These are phyloP conservation scores for Neosilurus mollespiculum DNA, from an alignment of 2,797 vertebrate genomes.

Conservation along the genomic window DNA sequence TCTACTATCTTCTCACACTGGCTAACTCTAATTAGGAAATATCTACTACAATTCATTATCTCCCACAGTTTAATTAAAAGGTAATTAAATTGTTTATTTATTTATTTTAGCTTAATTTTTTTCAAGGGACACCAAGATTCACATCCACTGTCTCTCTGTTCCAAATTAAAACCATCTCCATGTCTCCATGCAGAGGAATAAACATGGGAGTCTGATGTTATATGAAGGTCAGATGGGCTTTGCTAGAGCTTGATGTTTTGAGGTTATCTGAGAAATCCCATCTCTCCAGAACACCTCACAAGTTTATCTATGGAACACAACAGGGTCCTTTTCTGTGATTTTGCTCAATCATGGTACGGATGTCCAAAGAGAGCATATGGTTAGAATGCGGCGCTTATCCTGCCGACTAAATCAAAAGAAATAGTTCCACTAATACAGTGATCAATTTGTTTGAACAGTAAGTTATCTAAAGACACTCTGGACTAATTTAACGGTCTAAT, in stretches of 20 bases:
- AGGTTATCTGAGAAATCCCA: slow-evolving; percentile 10
- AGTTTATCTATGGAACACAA: slow-evolving; percentile 7
- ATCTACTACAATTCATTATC: background rate
- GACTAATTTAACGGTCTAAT: slow-evolving; percentile 35
- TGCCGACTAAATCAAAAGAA: background rate
- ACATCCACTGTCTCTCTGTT: background rate
- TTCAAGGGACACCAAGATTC: background rate
- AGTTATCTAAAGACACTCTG: background rate
- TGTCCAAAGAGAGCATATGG: background rate
- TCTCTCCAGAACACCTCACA: background rate
- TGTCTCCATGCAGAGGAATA: background rate
- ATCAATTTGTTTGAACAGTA: slow-evolving; percentile 28
- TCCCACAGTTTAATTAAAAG: background rate
- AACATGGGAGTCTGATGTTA: background rate
- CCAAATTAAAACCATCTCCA: background rate
- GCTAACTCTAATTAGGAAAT: background rate
- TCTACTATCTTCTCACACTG: background rate
- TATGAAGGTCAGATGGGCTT: slow-evolving; percentile 5
- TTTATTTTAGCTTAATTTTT: background rate
- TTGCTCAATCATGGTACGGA: slow-evolving; percentile 5
- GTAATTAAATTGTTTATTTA: no score
- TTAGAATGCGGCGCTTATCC: background rate
- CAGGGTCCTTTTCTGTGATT: slow-evolving; percentile 3
- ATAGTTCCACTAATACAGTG: slow-evolving; percentile 9
- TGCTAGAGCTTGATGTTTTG: background rate